Evolutionary conservation across 2,113 vertebrate genomes (phyloP).

Genomic region (Bostrychus sinensis): DNA sequence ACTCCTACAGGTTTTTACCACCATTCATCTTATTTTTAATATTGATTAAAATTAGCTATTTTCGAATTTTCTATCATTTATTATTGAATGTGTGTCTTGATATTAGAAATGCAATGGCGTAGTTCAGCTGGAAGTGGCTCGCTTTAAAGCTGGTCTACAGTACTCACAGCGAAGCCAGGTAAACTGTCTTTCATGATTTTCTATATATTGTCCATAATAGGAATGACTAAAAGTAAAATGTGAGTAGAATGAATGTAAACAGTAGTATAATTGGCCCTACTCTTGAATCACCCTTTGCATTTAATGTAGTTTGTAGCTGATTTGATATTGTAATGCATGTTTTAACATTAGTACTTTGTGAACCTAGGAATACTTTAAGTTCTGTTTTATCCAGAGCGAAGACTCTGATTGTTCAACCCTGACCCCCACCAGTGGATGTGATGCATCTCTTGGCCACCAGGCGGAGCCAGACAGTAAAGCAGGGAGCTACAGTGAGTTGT

Average conservation of each 20-base stretch:
- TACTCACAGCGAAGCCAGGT: constrained; percentile 90
- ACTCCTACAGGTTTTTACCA: constrained; percentile 85
- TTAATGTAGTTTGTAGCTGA: background rate
- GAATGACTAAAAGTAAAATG: background rate
- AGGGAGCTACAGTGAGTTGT: constrained; percentile 37
- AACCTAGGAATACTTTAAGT: constrained; percentile 72
- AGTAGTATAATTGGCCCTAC: background rate
- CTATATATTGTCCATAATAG: background rate
- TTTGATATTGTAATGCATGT: background rate
- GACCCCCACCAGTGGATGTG: constrained; percentile 57
- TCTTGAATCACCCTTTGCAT: background rate
- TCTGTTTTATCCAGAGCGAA: constrained; percentile 76
- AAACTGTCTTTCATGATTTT: constrained; percentile 28
- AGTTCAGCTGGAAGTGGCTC: constrained; percentile 89
- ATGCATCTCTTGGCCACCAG: constrained; percentile 54
- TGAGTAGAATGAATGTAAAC: background rate
- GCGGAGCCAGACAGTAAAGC: constrained; percentile 60
- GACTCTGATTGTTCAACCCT: constrained; percentile 71
- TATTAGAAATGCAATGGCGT: constrained; percentile 85
- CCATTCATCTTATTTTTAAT: background rate
- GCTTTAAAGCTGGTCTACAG: constrained; percentile 87
- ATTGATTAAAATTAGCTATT: background rate
- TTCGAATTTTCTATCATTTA: background rate
- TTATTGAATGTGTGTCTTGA: background rate
- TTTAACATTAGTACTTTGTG: constrained; percentile 63